Evolutionary conservation across 2,113 vertebrate species (phyloP).

Genomic region (Trogon surrucura): DNA sequence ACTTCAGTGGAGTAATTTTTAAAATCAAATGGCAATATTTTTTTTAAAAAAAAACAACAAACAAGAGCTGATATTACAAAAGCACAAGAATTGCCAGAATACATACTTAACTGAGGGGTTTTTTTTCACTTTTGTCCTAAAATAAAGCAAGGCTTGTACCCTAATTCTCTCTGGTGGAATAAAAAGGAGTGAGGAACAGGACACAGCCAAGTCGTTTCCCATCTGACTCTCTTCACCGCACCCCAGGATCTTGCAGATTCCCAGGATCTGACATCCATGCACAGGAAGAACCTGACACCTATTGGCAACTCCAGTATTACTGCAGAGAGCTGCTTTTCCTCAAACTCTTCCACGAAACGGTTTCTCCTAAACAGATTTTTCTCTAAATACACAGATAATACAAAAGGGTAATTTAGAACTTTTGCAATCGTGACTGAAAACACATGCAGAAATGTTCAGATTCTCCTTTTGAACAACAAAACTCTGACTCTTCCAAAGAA

Average conservation of each 20-base stretch:
- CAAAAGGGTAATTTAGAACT: not conserved
- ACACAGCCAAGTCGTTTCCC: not conserved
- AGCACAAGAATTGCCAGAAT: not conserved
- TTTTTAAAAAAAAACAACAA: not conserved
- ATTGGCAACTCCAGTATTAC: conserved; percentile 68
- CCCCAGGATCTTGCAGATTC: not conserved
- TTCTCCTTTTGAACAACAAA: not conserved
- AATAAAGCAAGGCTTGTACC: not conserved
- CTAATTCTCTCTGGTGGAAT: not conserved
- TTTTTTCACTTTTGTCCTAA: not conserved
- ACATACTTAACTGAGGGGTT: not conserved
- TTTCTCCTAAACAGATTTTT: not conserved
- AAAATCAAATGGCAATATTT: not conserved
- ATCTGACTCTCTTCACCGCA: not conserved
- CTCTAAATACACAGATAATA: not conserved
- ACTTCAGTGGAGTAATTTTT: not conserved
- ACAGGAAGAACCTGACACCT: conserved; percentile 71
- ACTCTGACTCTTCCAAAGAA: not conserved
- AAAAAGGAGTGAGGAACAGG: not conserved
- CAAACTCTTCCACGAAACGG: not conserved
- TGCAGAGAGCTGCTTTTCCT: not conserved
- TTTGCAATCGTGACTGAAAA: not conserved
- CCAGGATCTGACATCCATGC: not conserved
- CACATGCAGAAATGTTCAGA: not conserved
- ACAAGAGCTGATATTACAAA: not conserved